Evolutionary conservation across 2,113 vertebrate genomes (phyloP), one percentile per base, ranked within the genome.

Genomic region (Podiceps cristatus): DNA sequence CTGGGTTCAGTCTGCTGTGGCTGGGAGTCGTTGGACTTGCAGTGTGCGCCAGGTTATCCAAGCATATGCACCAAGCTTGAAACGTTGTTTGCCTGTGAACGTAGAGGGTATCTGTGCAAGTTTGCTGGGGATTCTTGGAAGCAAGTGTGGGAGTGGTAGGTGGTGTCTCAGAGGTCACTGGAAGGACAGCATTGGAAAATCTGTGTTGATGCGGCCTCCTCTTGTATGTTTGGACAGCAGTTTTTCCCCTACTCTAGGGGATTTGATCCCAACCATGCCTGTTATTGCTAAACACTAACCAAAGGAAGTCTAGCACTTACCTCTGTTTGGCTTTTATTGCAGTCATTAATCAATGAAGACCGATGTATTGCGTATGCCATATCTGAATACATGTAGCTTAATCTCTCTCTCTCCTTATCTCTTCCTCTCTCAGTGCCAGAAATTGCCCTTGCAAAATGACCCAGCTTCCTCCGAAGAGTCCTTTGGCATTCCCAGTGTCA

Each of bases 381-480:
- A 1, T 23, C 68, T 5, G 37, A 14, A 62, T 49, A 20, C 2
- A 1, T 42, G 64, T n/a, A 12, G 28, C 47, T 81, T 80, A 90
- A 95, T 50, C 37, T 94, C 62, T 87, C 24, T 92, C 44, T 92
- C 47, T 81, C 66, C 89, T 88, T 91, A 80, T 97, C 92, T 97
- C 90, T 81, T 94, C 76, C 59, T 63, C 74, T 52, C 74, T 63
- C 96, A 96, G 92, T 85, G 73, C 88, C 76, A 95, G 88, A 83
- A 90, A 95, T 27, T 97, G 86, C 37, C 97, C 98, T 90, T 98
- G 98, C 98, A 98, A 97, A 97, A 98, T 98, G 99, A 98, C 91
- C 96, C 98, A 96, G 93, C 98, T 98, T 98, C 97, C 98, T 96
- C 97, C 79, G 89, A 97, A 98, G 95, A 96, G 90, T 72, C 95